phyloP scores from a whole-genome alignment of 2,797 vertebrate genomes.

The Sternotherus odoratus region DNA sequence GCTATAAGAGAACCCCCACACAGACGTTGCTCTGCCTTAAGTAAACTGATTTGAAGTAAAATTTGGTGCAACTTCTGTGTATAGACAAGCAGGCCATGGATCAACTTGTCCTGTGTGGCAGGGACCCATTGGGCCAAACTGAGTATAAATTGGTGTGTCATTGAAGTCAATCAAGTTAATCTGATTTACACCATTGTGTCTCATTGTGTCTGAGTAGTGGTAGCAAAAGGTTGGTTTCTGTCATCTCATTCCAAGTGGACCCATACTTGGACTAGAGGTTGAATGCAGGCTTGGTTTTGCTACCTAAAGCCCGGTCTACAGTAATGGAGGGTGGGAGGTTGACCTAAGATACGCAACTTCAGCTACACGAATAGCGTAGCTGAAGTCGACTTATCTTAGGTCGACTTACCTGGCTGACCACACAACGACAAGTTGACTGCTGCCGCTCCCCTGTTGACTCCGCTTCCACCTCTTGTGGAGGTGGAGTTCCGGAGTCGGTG shows the following conservation, averaged over 20 bases:
- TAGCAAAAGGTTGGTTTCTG: neutral
- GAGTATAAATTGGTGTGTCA: neutral
- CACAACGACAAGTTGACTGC: too few species aligned
- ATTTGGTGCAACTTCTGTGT: accelerated
- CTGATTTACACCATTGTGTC: neutral
- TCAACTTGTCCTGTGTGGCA: neutral
- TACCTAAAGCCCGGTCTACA: too few species aligned
- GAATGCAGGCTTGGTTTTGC: neutral
- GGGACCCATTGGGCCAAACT: neutral
- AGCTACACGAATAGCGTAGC: too few species aligned
- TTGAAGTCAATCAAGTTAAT: neutral
- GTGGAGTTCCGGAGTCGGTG: too few species aligned
- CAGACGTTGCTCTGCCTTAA: neutral
- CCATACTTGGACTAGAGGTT: neutral
- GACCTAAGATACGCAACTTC: too few species aligned
- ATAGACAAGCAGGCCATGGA: neutral
- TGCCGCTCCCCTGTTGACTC: too few species aligned
- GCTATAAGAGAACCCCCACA: neutral
- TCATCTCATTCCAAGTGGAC: neutral
- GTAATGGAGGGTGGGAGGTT: too few species aligned
- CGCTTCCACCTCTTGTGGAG: too few species aligned
- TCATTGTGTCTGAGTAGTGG: neutral
- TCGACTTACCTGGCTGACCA: too few species aligned
- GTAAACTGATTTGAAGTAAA: neutral
- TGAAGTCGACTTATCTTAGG: too few species aligned